Evolutionary conservation across 2,888 invertebrate genomes (phyloP), one percentile per base, ranked within the genome.

Genomic region (Poecilus cupreus): DNA sequence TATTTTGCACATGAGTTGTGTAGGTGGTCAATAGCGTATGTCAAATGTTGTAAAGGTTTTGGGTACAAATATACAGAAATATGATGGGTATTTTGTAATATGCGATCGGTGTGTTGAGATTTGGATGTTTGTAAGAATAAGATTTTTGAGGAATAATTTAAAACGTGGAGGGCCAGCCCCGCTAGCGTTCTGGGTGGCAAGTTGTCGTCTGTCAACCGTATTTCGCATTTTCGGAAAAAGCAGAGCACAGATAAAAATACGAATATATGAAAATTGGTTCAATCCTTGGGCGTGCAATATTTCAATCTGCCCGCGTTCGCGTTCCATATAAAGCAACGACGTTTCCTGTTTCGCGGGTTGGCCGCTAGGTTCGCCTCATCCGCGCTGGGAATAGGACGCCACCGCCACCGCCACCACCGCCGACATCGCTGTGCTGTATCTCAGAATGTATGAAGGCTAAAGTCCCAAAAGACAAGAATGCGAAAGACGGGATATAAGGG

Each of bases 231-330:
- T 79, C 68, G 68, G 46, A 68, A 76, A n/a, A 79, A 68, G 49
- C 39, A 68, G 37, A 22, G 26, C 24, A 49, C 79, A 79, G 79
- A 68, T 68, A 79, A 79, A 79, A 76, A 86, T 86, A 86, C 86
- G 88, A 87, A 88, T 88, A 87, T 87, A 87, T 87, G 88, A 88
- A 88, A 88, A 88, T 88, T 88, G 88, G 88, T 87, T 87, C 86
- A 88, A 88, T 88, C 88, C 88, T 88, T 87, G 87, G 86, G 88
- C 87, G 87, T 87, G 87, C 88, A 88, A 88, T 88, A 88, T 88
- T 88, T 88, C 88, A 88, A 88, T 88, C 87, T 88, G 85, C 54
- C 43, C 54, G 57, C 78, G 78, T 78, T 64, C 83, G 85, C 49
- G 70, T 80, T 72, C 72, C 80, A 80, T 79, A 79, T 79, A 79